A percentile compares a stretch with the other conserved stretches of the same genome.
These are phyloP conservation scores for Sebastes schlegelii DNA, from an alignment of 2,113 vertebrate species.

Conservation along the genomic window DNA sequence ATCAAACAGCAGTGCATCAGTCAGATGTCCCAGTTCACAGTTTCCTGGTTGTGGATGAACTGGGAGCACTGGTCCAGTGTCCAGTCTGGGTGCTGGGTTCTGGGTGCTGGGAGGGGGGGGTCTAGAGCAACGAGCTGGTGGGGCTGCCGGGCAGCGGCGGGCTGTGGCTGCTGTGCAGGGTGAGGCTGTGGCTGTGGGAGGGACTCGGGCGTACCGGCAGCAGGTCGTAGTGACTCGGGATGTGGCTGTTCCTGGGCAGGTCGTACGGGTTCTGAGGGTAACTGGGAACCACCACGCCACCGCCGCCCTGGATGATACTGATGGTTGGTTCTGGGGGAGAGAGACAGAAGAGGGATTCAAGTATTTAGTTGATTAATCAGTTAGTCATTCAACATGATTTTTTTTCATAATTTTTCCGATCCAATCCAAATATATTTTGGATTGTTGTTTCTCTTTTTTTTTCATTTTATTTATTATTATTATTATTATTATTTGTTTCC, in stretches of 20 bases:
- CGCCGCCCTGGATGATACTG: conserved; percentile 86
- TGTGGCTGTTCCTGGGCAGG: conserved; percentile 94
- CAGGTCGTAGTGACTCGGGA: conserved; percentile 94
- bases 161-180: conserved; percentile 65
- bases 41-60: conserved; percentile 1
- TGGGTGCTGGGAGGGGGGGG: not conserved
- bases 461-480: too few species aligned
- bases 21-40: conserved; percentile 11
- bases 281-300: conserved; percentile 78
- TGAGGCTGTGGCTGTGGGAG: conserved; percentile 82
- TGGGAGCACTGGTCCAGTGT: conserved; percentile 8
- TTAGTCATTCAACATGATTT: not conserved
- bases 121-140: conserved; percentile 78
- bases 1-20: not conserved
- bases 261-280: conserved; percentile 92
- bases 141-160: conserved; percentile 86
- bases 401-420: not conserved
- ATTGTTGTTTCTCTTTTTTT: too few species aligned
- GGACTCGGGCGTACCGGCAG: conserved; percentile 90
- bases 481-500: too few species aligned
- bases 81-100: not conserved
- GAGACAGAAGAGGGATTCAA: not conserved
- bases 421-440: too few species aligned
- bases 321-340: conserved; percentile 89
- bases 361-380: not conserved